phyloP scores from a whole-genome alignment of 1,140 invertebrate genomes.

The Drosophila setifemur region DNA sequence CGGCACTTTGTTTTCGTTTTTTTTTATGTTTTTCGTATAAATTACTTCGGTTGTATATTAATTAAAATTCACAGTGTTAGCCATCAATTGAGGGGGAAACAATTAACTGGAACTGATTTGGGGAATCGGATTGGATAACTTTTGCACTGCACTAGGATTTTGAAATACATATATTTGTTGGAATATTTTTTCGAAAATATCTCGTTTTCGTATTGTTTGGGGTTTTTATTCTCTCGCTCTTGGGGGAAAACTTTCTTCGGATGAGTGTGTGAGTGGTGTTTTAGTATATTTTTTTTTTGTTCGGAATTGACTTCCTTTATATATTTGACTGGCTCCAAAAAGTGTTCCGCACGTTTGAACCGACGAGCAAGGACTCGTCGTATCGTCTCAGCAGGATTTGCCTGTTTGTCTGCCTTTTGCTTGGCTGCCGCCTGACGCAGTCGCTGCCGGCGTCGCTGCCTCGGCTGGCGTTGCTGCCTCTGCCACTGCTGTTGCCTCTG shows the following conservation, averaged over 20 bases:
- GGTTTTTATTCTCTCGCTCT: background rate
- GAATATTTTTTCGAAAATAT: constrained; percentile 17
- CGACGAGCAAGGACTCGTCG: constrained; percentile 82
- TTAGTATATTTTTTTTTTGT: too few relatives aligned
- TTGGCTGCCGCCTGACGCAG: constrained; percentile 61
- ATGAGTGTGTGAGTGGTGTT: constrained; percentile 20
- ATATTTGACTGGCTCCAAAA: constrained; percentile 43
- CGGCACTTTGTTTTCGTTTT: constrained; percentile 68
- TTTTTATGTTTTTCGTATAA: constrained; percentile 20
- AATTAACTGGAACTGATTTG: constrained; percentile 31
- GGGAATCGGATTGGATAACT: constrained; percentile 19
- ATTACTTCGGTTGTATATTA: constrained; percentile 22
- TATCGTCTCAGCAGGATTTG: constrained; percentile 82
- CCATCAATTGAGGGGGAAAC: constrained; percentile 23
- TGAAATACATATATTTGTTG: constrained; percentile 3
- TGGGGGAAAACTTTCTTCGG: constrained; percentile 18
- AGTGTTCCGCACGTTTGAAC: constrained; percentile 81
- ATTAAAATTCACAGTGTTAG: constrained; percentile 39
- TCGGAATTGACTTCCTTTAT: constrained; percentile 31
- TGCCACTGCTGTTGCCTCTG: constrained; percentile 15
- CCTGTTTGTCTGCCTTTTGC: constrained; percentile 82
- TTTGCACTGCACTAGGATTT: constrained; percentile 26
- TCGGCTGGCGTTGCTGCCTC: constrained; percentile 7
- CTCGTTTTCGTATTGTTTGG: constrained; percentile 44
- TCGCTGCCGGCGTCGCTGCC: constrained; percentile 37